A percentile compares a stretch with the other conserved stretches of the same genome.
These are phyloP conservation scores for Spinus olivaceus DNA, from an alignment of 2,797 vertebrate species.

Conservation along the genomic window DNA sequence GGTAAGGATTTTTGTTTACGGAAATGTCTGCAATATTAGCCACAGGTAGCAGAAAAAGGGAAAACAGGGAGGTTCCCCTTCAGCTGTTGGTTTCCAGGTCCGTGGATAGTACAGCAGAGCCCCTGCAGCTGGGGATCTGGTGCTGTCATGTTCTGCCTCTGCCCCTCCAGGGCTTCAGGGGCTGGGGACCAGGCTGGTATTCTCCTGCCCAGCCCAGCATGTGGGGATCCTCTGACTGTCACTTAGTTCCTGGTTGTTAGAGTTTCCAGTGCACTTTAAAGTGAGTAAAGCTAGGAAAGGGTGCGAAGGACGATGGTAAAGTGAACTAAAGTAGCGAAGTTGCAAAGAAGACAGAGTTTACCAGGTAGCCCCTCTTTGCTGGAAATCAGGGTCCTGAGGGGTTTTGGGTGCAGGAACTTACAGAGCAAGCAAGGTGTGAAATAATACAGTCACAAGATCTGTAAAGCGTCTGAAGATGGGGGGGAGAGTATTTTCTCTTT, in stretches of 20 bases:
- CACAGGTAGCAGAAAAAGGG: not conserved
- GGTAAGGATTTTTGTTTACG: not conserved
- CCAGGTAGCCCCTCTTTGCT: not conserved
- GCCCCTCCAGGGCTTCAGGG: not conserved
- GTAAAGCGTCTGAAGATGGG: not conserved
- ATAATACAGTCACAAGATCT: not conserved
- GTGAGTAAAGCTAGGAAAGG: not conserved
- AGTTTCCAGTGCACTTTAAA: not conserved
- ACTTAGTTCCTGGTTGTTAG: accelerated
- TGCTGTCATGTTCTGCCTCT: not conserved
- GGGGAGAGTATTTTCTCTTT: not conserved
- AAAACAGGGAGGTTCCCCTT: not conserved
- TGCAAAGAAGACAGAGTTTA: not conserved
- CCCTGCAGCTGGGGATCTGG: not conserved
- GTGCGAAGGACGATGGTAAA: not conserved
- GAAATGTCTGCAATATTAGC: not conserved
- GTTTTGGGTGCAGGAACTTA: not conserved
- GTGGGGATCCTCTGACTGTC: not conserved
- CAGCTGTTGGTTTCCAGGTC: not conserved
- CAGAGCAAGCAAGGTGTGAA: not conserved
- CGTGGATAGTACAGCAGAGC: not conserved
- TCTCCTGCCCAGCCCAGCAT: not conserved
- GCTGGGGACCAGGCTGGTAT: not conserved
- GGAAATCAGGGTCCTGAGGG: not conserved
- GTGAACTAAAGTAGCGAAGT: not conserved